Evolutionary conservation across 2,797 vertebrate genomes (phyloP).

Genomic region (Masticophis lateralis): DNA sequence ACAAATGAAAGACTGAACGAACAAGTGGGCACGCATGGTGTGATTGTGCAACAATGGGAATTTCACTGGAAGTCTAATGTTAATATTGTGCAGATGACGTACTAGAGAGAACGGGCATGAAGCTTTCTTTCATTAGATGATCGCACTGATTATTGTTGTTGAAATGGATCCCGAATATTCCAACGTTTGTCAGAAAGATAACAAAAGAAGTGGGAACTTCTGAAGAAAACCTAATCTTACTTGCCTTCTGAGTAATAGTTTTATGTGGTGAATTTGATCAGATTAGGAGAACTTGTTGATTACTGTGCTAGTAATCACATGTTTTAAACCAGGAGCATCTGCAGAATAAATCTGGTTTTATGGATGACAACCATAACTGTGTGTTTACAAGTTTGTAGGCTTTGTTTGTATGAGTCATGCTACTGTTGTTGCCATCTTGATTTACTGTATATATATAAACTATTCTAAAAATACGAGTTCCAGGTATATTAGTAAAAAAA

Average conservation of each 20-base stretch:
- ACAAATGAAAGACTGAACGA: too few species aligned
- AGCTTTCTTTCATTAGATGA: background rate
- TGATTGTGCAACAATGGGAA: too few species aligned
- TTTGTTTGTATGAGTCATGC: background rate
- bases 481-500: too few species aligned
- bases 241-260: background rate
- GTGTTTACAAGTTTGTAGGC: background rate
- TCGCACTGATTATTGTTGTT: background rate
- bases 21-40: too few species aligned
- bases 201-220: background rate
- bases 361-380: background rate
- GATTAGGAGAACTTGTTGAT: background rate
- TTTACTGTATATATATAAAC: background rate
- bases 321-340: background rate
- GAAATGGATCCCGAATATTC: background rate
- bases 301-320: background rate
- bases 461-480: too few species aligned
- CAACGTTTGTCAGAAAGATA: background rate
- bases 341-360: background rate
- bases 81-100: background rate
- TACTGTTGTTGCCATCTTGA: background rate
- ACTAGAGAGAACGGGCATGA: background rate
- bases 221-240: background rate
- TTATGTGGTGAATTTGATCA: background rate
- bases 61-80: too few species aligned